Evolutionary conservation across 2,888 invertebrate genomes (phyloP).

Genomic region (Schizaphis graminum): DNA sequence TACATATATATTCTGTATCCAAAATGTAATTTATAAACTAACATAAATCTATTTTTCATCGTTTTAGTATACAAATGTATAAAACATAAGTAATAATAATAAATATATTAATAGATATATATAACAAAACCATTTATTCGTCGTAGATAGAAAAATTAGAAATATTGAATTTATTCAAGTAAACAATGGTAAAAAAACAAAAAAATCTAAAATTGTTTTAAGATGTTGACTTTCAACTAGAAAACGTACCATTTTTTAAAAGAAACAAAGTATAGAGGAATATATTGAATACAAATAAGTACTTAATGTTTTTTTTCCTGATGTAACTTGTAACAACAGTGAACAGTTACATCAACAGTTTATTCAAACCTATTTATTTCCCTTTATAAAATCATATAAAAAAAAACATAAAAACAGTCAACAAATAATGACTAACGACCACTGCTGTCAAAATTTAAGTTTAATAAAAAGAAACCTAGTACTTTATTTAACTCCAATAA

Average conservation of each 20-base stretch:
- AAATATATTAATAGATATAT: background rate
- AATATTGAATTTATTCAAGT: background rate
- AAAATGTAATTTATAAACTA: background rate
- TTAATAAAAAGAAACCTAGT: background rate
- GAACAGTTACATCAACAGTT: no score
- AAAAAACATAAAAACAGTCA: background rate
- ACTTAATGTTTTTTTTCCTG: background rate
- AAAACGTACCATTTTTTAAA: background rate
- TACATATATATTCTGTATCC: background rate
- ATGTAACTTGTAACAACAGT: background rate
- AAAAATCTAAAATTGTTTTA: background rate
- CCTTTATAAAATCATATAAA: background rate
- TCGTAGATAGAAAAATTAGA: background rate
- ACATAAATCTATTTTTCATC: background rate
- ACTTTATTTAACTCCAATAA: background rate
- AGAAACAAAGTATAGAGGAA: background rate
- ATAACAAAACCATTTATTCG: background rate
- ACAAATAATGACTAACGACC: no score
- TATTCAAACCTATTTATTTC: background rate
- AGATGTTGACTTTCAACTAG: background rate
- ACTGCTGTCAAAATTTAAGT: background rate
- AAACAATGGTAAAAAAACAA: background rate
- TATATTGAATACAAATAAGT: background rate
- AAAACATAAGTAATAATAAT: background rate
- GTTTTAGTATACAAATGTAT: background rate